A percentile compares a stretch with the other conserved stretches of the same genome.
phyloP scores from a whole-genome alignment of 2,888 invertebrate genomes.

The Rhingia campestris region DNA sequence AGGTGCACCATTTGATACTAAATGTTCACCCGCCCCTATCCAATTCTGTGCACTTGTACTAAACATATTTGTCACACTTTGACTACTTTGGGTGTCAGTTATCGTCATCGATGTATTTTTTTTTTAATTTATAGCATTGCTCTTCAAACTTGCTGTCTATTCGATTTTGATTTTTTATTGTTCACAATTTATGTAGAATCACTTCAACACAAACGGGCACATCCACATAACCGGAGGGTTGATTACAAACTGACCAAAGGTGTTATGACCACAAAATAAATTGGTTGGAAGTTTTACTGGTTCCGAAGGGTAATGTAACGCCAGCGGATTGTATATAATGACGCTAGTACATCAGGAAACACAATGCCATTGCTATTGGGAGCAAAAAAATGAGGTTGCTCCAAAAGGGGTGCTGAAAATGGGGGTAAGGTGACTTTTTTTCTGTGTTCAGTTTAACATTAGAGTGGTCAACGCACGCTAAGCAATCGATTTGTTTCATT shows the following conservation, averaged over 20 bases:
- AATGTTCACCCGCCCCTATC: slow-evolving; percentile 77
- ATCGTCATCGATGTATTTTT: slow-evolving; percentile 31
- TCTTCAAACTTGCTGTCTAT: slow-evolving; percentile 54
- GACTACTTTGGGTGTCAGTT: slow-evolving; percentile 43
- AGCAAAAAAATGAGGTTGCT: slow-evolving; percentile 70
- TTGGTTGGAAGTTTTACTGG: slow-evolving; percentile 50
- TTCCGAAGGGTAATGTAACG: slow-evolving; percentile 65
- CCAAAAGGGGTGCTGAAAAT: slow-evolving; percentile 36
- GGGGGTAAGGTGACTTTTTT: slow-evolving; percentile 68
- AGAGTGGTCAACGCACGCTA: slow-evolving; percentile 80
- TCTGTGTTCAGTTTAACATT: slow-evolving; percentile 26
- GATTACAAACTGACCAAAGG: slow-evolving; percentile 80
- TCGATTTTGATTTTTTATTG: not conserved
- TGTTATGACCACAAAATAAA: slow-evolving; percentile 69
- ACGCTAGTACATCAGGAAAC: slow-evolving; percentile 68
- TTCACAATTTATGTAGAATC: slow-evolving; percentile 5
- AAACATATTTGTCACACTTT: slow-evolving; percentile 76
- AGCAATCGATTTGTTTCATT: slow-evolving; percentile 65
- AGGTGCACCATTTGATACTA: slow-evolving; percentile 36
- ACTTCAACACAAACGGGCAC: slow-evolving; percentile 55
- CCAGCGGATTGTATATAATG: slow-evolving; percentile 75
- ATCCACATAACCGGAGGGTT: slow-evolving; percentile 79
- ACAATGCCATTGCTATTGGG: slow-evolving; percentile 73
- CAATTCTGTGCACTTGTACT: slow-evolving; percentile 81
- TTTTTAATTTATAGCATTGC: slow-evolving; percentile 7